Evolutionary conservation across 2,113 vertebrate species (phyloP).

Genomic region (Daubentonia madagascariensis): DNA sequence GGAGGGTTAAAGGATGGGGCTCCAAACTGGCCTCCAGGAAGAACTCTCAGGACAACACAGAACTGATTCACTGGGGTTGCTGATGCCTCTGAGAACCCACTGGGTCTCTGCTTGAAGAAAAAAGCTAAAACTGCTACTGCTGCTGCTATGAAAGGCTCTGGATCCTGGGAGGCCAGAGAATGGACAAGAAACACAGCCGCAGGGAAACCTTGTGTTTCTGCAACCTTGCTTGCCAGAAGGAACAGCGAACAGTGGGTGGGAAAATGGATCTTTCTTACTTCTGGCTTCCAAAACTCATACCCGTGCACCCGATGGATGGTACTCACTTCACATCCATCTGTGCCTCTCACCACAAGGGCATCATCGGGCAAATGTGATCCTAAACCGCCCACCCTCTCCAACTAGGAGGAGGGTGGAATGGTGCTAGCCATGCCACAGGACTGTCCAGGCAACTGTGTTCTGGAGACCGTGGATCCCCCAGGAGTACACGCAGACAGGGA

Average conservation of each 20-base stretch:
- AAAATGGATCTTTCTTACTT: neutral
- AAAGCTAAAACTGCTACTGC: neutral
- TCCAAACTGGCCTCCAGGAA: neutral
- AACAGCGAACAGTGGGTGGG: neutral
- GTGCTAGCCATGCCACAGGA: neutral
- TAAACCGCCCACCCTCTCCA: neutral
- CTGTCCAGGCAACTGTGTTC: neutral
- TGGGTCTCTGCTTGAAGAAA: neutral
- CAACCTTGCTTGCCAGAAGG: neutral
- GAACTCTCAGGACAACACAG: neutral
- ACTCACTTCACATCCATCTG: neutral
- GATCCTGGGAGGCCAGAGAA: neutral
- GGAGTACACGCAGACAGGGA: neutral
- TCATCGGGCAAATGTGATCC: neutral
- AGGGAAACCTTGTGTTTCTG: neutral
- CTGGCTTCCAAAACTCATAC: neutral
- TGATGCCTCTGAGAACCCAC: neutral
- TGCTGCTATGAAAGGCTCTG: neutral
- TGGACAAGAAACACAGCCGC: neutral
- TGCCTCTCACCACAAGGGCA: neutral
- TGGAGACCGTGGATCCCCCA: neutral
- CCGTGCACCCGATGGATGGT: neutral
- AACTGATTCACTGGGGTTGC: neutral
- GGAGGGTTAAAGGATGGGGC: neutral
- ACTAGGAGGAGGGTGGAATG: neutral